phyloP scores from a whole-genome alignment of 2,797 vertebrate species.

The Gambelia wislizenii region DNA sequence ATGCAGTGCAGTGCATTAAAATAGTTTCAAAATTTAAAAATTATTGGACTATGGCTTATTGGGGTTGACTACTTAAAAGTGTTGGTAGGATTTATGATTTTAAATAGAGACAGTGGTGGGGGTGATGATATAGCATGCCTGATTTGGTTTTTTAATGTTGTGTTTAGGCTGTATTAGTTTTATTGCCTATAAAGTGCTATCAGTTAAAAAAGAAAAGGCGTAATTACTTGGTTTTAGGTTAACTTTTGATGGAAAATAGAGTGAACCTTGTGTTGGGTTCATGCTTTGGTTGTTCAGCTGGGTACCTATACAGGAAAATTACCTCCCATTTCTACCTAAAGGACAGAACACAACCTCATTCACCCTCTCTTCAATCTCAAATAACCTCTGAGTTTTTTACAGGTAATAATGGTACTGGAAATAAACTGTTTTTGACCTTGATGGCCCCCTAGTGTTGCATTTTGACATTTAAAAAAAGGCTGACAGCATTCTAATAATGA shows the following conservation, averaged over 20 bases:
- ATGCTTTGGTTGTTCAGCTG: background rate
- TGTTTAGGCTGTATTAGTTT: background rate
- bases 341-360: background rate
- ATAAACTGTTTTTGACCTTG: background rate
- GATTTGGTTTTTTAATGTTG: background rate
- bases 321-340: background rate
- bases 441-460: background rate
- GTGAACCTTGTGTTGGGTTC: background rate
- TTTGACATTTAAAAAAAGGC: background rate
- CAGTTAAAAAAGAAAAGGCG: no score
- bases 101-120: background rate
- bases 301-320: background rate
- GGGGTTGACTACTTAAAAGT: constrained; percentile 22
- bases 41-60: background rate
- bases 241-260: background rate
- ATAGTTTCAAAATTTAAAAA: constrained; percentile 35
- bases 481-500: background rate
- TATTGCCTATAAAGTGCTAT: background rate
- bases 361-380: background rate
- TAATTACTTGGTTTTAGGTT: background rate
- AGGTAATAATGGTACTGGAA: background rate
- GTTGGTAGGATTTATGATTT: background rate
- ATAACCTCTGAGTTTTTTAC: background rate
- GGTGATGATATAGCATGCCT: background rate
- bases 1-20: constrained; percentile 52